These are phyloP conservation scores for Hylyphantes graminicola DNA, from an alignment of 1,140 invertebrate species.

Conservation along the genomic window DNA sequence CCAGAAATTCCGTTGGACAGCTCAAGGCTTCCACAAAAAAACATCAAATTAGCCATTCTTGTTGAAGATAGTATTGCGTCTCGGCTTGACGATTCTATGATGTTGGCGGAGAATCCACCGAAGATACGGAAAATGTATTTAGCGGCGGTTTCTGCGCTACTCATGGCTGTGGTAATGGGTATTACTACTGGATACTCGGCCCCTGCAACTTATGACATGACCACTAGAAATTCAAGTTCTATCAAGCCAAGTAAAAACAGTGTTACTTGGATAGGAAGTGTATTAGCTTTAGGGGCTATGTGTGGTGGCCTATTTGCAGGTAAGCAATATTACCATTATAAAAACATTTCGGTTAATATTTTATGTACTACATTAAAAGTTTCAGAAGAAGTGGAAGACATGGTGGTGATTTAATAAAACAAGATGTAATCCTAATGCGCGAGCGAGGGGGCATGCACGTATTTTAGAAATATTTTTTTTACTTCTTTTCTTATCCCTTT, in stretches of 20 bases:
- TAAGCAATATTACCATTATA: slow-evolving; percentile 4
- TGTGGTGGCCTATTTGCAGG: slow-evolving; percentile 62
- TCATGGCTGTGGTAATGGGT: slow-evolving; percentile 37
- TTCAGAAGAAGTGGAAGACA: too few species aligned
- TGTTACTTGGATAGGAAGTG: slow-evolving; percentile 60
- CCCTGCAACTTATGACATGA: slow-evolving; percentile 46
- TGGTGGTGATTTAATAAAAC: too few species aligned
- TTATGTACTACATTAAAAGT: too few species aligned
- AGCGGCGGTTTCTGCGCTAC: slow-evolving; percentile 52
- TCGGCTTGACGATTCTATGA: not conserved
- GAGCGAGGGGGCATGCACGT: too few species aligned
- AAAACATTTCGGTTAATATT: too few species aligned
- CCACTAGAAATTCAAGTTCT: not conserved
- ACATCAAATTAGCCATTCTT: not conserved
- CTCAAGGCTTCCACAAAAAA: not conserved
- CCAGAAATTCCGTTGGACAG: not conserved
- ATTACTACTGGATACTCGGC: slow-evolving; percentile 17
- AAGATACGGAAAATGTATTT: slow-evolving; percentile 55
- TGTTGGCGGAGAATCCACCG: not conserved
- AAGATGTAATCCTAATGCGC: too few species aligned
- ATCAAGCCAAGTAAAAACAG: slow-evolving; percentile 16
- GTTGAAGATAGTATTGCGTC: not conserved
- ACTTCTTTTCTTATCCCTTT: too few species aligned
- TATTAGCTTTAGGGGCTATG: slow-evolving; percentile 54
- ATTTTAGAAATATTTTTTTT: too few species aligned